These are phyloP conservation scores for Horisme vitalbata DNA, from an alignment of 2,888 invertebrate genomes.

Conservation along the genomic window DNA sequence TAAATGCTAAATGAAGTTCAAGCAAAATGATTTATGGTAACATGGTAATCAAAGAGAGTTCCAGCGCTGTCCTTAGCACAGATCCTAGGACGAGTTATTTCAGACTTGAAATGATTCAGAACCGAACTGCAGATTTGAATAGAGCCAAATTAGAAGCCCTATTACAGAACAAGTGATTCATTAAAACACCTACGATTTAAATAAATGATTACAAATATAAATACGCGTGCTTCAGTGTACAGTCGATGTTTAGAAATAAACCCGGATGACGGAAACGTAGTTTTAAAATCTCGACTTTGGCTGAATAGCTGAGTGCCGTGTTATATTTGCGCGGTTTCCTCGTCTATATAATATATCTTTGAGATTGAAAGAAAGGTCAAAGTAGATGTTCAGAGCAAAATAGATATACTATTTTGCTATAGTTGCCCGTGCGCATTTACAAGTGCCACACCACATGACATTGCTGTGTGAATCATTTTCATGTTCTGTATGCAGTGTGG, in stretches of 20 bases:
- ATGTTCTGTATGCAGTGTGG: conserved; percentile 22
- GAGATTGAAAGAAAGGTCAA: conserved; percentile 35
- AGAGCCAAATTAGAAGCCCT: conserved; percentile 30
- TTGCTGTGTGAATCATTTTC: conserved; percentile 31
- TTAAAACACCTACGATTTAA: conserved; percentile 26
- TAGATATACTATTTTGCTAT: conserved; percentile 11
- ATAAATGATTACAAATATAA: conserved; percentile 26
- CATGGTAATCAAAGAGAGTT: conserved; percentile 35
- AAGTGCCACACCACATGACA: conserved; percentile 9
- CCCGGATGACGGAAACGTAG: conserved; percentile 31
- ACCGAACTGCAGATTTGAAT: conserved; percentile 44
- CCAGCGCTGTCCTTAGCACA: conserved; percentile 43
- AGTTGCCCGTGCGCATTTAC: neutral
- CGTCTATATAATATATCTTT: conserved; percentile 26
- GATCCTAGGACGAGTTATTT: conserved; percentile 36
- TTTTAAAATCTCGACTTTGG: conserved; percentile 23
- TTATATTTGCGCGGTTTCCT: conserved; percentile 32
- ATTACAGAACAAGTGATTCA: conserved; percentile 31
- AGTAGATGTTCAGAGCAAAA: conserved; percentile 13
- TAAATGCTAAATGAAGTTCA: conserved; percentile 33
- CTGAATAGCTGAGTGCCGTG: conserved; percentile 24
- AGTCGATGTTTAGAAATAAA: conserved; percentile 30
- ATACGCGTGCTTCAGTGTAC: neutral
- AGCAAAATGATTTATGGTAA: conserved; percentile 39
- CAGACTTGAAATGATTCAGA: conserved; percentile 40